Evolutionary conservation across 1,140 invertebrate species (phyloP).

Genomic region (Teleogryllus occipitalis): DNA sequence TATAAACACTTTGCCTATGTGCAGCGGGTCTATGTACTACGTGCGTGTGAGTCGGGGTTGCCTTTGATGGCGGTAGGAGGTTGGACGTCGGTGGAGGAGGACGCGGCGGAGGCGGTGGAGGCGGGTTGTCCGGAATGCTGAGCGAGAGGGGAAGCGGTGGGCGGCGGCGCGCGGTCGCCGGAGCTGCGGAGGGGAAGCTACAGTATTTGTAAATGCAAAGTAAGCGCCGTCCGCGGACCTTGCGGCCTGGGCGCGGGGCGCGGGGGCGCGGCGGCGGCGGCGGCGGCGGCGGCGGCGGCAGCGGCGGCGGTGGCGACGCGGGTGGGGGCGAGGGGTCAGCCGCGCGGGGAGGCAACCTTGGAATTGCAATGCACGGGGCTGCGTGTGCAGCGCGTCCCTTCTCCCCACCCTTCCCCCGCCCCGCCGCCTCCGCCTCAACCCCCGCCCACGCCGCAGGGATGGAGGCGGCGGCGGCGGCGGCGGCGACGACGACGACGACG

Average conservation of each 20-base stretch:
- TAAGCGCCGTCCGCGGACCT: conserved; percentile 19
- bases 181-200: conserved; percentile 16
- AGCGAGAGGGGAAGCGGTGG: conserved; percentile 1
- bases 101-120: neutral
- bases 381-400: neutral
- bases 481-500: no score
- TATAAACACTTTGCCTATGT: conserved; percentile 23
- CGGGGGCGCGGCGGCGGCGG: conserved; percentile 8
- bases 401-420: neutral
- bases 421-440: neutral
- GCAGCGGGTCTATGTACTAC: conserved; percentile 8
- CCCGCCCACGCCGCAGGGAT: no score
- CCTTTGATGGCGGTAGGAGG: conserved; percentile 18
- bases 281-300: conserved; percentile 2
- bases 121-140: neutral
- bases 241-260: conserved; percentile 10
- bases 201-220: conserved; percentile 24
- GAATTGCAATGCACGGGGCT: neutral
- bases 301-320: neutral
- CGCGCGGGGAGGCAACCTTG: neutral
- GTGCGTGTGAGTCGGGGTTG: neutral
- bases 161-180: neutral
- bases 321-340: no score
- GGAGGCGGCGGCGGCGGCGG: no score
- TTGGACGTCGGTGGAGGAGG: conserved; percentile 7